Evolutionary conservation across 2,797 vertebrate species (phyloP), one percentile per base, ranked within the genome.

Genomic region (Xiphorhynchus erythropygius): DNA sequence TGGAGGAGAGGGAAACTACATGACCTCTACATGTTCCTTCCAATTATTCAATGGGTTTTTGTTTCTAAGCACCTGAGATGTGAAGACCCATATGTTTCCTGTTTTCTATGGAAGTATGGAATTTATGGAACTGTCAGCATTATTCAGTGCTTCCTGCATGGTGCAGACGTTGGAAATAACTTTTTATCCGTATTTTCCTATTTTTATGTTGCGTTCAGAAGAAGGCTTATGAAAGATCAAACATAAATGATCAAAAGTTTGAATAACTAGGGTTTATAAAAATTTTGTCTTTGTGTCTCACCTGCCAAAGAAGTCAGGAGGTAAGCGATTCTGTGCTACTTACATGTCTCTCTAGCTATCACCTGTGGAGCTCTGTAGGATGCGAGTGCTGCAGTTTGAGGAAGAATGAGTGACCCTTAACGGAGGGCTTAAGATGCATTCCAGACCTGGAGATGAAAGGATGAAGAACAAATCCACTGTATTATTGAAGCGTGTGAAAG

Each of bases 401-500:
- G 62, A 80, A 74, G 91, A 79, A 63, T 79, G 71, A 87, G 55
- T 87, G 81, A 76, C 82, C 80, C 41, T 92, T 95, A 89, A 32
- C 13, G 0, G 28, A 37, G n/a, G 52, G 71, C 53, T 78, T 93
- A 92, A 95, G 93, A 89, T 60, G n/a, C 53, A 57, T 86, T 73
- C 74, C 83, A 82, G 70, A 84, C 62, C 68, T 95, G 75, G 79
- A 97, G 84, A 96, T 96, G 92, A 97, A 97, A 89, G 84, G 88
- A 96, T 97, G 90, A 95, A 89, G 74, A 95, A 89, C 86, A 97
- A 96, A 97, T 97, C 92, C 84, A 95, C 80, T 84, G 86, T 94
- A 83, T 96, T 97, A 95, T 53, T 96, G 92, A 96, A 96, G 88
- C 21, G 37, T 95, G 93, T 71, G 89, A 96, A 94, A 60, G 71